Percentiles rank a stretch among this genome's conserved stretches.
Evolutionary conservation across 2,888 invertebrate species (phyloP).

Genomic region (Oxystoma pomonae): DNA sequence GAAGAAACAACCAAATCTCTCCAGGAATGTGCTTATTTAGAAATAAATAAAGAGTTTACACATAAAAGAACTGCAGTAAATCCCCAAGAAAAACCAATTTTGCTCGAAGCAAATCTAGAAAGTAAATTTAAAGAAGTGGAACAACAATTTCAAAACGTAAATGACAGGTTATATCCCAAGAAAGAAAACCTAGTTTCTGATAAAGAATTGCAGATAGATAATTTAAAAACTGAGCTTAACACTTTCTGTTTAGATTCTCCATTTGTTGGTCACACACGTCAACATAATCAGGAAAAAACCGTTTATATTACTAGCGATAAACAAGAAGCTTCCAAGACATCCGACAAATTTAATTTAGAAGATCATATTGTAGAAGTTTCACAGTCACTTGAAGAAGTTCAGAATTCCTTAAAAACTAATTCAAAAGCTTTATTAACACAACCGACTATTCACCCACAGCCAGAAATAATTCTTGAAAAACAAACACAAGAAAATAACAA

Average conservation of each 20-base stretch:
- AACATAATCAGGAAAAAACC: constrained; percentile 5
- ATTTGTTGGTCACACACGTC: too few relatives aligned
- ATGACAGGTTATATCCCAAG: not conserved
- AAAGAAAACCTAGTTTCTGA: not conserved
- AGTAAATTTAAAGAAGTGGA: not conserved
- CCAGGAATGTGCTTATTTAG: too few relatives aligned
- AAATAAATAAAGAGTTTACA: too few relatives aligned
- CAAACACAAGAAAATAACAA: too few relatives aligned
- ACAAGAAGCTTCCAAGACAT: not conserved
- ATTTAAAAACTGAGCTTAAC: constrained; percentile 5
- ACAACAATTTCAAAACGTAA: not conserved
- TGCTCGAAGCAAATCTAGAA: not conserved
- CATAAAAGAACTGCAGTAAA: constrained; percentile 4
- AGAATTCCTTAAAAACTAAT: too few relatives aligned
- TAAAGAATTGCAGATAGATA: not conserved
- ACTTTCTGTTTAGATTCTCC: too few relatives aligned
- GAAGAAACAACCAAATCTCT: too few relatives aligned
- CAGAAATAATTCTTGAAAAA: too few relatives aligned
- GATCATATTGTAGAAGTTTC: not conserved
- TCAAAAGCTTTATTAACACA: too few relatives aligned
- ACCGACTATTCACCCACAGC: too few relatives aligned
- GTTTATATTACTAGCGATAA: too few relatives aligned
- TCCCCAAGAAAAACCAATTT: not conserved
- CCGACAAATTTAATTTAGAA: not conserved
- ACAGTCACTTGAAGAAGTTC: too few relatives aligned